phyloP scores from a whole-genome alignment of 2,797 vertebrate species.

The Halcyon chelicuti region DNA sequence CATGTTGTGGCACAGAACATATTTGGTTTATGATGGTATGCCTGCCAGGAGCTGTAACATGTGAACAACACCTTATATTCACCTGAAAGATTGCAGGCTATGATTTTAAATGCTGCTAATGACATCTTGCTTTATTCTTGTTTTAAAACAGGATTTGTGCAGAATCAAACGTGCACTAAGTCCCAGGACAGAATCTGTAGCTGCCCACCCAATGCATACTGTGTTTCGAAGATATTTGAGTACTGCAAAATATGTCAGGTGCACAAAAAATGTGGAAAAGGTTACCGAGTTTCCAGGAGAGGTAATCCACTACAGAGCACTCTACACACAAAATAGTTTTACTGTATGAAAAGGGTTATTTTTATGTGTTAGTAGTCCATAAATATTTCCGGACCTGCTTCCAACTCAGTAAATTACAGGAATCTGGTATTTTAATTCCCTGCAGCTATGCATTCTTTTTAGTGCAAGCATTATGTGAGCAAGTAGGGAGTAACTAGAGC shows the following conservation, averaged over 20 bases:
- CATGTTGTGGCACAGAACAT: background rate
- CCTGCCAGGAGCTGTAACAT: background rate
- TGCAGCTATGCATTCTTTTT: background rate
- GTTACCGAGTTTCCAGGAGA: slow-evolving; percentile 44
- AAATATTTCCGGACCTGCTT: background rate
- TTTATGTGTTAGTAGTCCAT: background rate
- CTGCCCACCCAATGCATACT: slow-evolving; percentile 66
- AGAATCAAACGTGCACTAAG: slow-evolving; percentile 40
- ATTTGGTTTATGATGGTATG: background rate
- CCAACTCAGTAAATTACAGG: background rate
- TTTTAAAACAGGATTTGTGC: slow-evolving; percentile 59
- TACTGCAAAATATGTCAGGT: slow-evolving; percentile 41
- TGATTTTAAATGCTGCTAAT: background rate
- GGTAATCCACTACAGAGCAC: slow-evolving; percentile 50
- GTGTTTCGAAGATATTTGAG: background rate
- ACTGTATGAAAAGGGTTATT: background rate
- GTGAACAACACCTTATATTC: background rate
- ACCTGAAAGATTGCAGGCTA: background rate
- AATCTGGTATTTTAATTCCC: background rate
- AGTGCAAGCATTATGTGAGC: background rate
- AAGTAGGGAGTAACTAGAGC: background rate
- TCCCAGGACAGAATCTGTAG: slow-evolving; percentile 64
- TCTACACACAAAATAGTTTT: background rate
- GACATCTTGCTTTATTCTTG: background rate
- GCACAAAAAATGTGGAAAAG: slow-evolving; percentile 41